Conservation (phyloP, 2,797 vertebrate species). For the Melanotaenia pygmaea region DNA sequence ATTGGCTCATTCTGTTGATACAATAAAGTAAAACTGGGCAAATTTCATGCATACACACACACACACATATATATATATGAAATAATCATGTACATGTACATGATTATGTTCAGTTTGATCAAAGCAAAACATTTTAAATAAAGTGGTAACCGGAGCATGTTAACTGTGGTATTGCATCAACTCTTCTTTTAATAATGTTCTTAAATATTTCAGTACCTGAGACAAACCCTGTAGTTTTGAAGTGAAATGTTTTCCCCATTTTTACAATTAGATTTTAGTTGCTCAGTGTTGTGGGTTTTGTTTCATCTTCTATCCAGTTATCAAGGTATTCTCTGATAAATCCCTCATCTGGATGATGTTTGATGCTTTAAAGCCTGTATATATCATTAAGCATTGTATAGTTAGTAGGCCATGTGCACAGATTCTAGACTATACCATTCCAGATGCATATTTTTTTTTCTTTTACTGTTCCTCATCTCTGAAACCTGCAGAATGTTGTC, state of each 20-base stretch:
- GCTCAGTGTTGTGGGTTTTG: background rate
- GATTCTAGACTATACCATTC: background rate
- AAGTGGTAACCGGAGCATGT: too few species aligned
- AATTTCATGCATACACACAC: too few species aligned
- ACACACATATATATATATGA: too few species aligned
- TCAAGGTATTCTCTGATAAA: background rate
- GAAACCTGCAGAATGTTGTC: too few species aligned
- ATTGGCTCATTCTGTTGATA: too few species aligned
- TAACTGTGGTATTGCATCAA: constrained; percentile 1
- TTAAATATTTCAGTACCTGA: background rate
- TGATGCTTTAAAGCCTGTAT: background rate
- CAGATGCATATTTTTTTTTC: background rate
- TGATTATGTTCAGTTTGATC: too few species aligned
- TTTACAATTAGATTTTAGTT: background rate
- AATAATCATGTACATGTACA: too few species aligned
- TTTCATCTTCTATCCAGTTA: background rate
- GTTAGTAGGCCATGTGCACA: background rate
- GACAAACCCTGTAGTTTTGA: background rate
- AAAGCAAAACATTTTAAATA: too few species aligned
- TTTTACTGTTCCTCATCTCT: too few species aligned
- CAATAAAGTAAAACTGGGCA: too few species aligned
- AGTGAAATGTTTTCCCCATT: background rate
- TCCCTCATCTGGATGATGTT: background rate
- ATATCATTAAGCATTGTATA: background rate
- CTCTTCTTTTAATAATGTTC: background rate